Evolutionary conservation across 2,113 vertebrate species (phyloP).

Genomic region (Limanda limanda): DNA sequence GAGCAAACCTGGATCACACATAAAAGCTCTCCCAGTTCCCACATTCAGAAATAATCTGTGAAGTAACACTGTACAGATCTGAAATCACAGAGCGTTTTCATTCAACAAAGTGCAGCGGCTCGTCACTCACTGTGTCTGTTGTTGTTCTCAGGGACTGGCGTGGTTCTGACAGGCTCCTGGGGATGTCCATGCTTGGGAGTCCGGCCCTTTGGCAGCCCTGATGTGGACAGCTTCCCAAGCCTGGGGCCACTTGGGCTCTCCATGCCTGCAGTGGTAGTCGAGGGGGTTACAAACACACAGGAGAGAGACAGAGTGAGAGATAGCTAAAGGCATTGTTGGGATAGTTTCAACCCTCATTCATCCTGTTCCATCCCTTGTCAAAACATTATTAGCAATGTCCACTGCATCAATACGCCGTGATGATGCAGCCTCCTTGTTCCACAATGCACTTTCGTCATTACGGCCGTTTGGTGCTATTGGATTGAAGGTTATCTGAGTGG

Average conservation of each 20-base stretch:
- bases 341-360: constrained; percentile 44
- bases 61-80: background rate
- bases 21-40: background rate
- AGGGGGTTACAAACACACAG: constrained; percentile 49
- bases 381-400: constrained; percentile 53
- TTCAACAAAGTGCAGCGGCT: background rate
- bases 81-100: constrained; percentile 20
- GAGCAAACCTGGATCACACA: constrained; percentile 21
- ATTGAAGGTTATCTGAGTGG: constrained; percentile 56
- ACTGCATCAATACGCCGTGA: constrained; percentile 33
- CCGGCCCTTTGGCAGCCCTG: constrained; percentile 82
- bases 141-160: constrained; percentile 78
- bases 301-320: background rate
- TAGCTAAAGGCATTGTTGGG: constrained; percentile 7
- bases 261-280: constrained; percentile 84
- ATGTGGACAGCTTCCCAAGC: constrained; percentile 86
- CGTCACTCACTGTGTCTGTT: constrained; percentile 87
- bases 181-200: constrained; percentile 84
- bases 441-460: constrained; percentile 25
- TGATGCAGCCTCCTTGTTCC: constrained; percentile 40
- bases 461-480: constrained; percentile 12
- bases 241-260: constrained; percentile 87
- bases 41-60: background rate
- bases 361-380: constrained; percentile 40
- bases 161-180: constrained; percentile 81